Base-by-base conservation (phyloP, 2,888 invertebrate species). In the Lucinisca nassula region DNA sequence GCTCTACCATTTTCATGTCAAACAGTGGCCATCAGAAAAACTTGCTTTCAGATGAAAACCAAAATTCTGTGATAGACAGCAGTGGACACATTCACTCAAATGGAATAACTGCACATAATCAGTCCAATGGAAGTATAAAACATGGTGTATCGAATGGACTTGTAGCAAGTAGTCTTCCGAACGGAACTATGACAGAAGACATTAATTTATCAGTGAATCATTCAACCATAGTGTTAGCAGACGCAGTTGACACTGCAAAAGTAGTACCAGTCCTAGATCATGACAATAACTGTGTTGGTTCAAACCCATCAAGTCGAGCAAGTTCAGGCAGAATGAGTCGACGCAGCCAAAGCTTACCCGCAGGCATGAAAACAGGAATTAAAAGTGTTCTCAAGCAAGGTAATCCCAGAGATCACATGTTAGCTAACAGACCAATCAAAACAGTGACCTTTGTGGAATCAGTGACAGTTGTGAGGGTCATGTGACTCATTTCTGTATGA, bases 391-490 rank as follows among this genome's bases (percentile, higher is more conserved):
- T 89, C 49, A 89, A 89, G 75, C 58, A 81, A 27, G 79, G 81
- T 14, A 21, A 67, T 35, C 81, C 55, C 12, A 70, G 55, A 37
- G 76, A 79, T 49, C 84, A 87, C 51, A 79, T 89, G 78, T 45
- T 89, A 8, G 82, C 84, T 58, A 87, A 82, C 73, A 72, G 89
- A 73, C 89, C 89, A 78, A 85, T 87, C 61, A 89, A 89, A 87
- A 87, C 84, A 40, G 89, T 89, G 73, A 87, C 89, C 45, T 89
- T 89, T 85, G 84, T 89, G 10, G 89, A 89, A 35, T 84, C 89
- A 4, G 89, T 89, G 30, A 87, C 89, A 35, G 89, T 89, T 0
- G 80, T 89, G 14, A 89, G 87, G 61, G 89, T 89, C 35, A 67
- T 32, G 67, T 67, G 67, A 67, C 45, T 17, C n/a, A n/a, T n/a